Percentiles rank a stretch among this genome's conserved stretches.
These are phyloP conservation scores for Platichthys stellatus DNA, from an alignment of 2,113 vertebrate genomes.

Conservation along the genomic window DNA sequence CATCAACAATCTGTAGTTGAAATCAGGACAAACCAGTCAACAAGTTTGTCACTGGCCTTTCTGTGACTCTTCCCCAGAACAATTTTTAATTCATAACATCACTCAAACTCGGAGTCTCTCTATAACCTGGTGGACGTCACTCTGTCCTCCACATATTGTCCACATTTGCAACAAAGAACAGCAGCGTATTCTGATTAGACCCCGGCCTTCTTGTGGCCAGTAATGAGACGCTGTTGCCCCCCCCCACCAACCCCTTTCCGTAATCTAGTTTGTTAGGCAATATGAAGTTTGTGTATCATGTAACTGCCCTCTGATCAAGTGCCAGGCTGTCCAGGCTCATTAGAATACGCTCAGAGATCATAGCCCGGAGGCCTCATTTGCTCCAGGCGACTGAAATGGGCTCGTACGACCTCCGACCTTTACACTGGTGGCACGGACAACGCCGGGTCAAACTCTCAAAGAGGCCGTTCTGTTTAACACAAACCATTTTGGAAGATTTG, in stretches of 20 bases:
- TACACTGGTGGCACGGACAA: conserved; percentile 15
- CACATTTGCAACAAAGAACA: conserved; percentile 50
- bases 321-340: conserved; percentile 52
- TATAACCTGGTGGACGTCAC: conserved; percentile 19
- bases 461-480: background rate
- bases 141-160: conserved; percentile 49
- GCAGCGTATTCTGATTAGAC: conserved; percentile 55
- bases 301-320: conserved; percentile 45
- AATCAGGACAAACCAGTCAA: conserved; percentile 12
- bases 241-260: background rate
- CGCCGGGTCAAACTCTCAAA: background rate
- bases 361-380: conserved; percentile 33
- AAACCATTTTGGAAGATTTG: background rate
- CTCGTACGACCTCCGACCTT: conserved; percentile 46
- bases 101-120: conserved; percentile 8
- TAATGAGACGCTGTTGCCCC: conserved; percentile 48
- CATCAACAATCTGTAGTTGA: background rate
- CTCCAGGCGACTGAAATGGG: conserved; percentile 22
- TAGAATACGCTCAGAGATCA: conserved; percentile 33
- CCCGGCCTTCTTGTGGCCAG: conserved; percentile 39
- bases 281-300: conserved; percentile 46
- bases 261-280: conserved; percentile 55
- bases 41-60: conserved; percentile 5
- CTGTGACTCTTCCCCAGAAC: conserved; percentile 23
- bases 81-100: conserved; percentile 21